Percentiles rank a stretch among this genome's conserved stretches.
Conservation (phyloP, 1,140 invertebrate genomes). For the Berghia stephanieae region DNA sequence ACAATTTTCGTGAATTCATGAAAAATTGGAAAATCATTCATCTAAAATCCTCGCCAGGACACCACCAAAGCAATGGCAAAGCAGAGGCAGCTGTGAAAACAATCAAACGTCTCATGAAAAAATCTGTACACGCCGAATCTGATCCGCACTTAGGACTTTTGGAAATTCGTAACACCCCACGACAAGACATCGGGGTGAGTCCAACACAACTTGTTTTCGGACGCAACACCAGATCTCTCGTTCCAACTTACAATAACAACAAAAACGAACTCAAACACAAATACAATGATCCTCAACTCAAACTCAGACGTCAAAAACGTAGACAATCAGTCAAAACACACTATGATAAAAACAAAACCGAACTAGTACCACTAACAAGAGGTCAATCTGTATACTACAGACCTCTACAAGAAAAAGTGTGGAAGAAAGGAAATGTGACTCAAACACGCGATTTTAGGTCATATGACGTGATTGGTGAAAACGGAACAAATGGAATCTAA, state of each 20-base stretch:
- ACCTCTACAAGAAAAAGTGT: constrained; percentile 26
- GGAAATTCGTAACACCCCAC: constrained; percentile 41
- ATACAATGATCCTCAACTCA: not conserved
- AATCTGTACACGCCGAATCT: constrained; percentile 28
- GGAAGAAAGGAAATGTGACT: constrained; percentile 31
- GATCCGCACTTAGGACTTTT: constrained; percentile 40
- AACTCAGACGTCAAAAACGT: constrained; percentile 21
- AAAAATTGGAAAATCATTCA: constrained; percentile 31
- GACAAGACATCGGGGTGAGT: constrained; percentile 40
- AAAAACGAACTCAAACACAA: not conserved
- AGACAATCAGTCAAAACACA: constrained; percentile 23
- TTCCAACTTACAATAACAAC: constrained; percentile 29
- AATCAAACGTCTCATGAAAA: constrained; percentile 42
- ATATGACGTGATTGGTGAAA: too few species aligned
- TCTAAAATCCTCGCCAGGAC: constrained; percentile 32
- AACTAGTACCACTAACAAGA: constrained; percentile 16
- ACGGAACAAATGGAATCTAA: too few species aligned
- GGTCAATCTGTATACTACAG: constrained; percentile 40
- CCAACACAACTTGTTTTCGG: constrained; percentile 43
- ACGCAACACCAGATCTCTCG: constrained; percentile 32
- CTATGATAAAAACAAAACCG: constrained; percentile 29
- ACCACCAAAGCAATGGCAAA: constrained; percentile 41
- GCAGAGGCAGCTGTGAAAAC: constrained; percentile 46
- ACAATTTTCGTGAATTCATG: constrained; percentile 23
- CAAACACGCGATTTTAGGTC: too few species aligned